Evolutionary conservation across 2,888 invertebrate species (phyloP), one percentile per base, ranked within the genome.

Genomic region (Lasioglossum calceatum): DNA sequence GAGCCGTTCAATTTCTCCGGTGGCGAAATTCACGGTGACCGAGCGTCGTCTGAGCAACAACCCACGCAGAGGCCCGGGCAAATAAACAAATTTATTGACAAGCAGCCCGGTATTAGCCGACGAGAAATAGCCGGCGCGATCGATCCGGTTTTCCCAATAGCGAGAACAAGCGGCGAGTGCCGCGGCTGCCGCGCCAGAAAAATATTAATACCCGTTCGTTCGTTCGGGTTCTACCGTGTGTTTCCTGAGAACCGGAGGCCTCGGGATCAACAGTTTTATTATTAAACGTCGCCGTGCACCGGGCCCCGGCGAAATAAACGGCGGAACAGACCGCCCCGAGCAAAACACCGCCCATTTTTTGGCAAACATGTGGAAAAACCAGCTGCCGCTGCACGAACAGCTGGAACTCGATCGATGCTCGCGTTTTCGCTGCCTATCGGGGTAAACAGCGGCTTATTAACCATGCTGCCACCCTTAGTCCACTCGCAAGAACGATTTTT

Each of bases 201-300:
- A 72, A 72, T 72, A 72, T 72, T 72, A 75, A 44, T 77, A 47
- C 36, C 44, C 7, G 44, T 67, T 67, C 12, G 12, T 44, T 44
- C 32, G 44, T 67, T 64, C 27, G 54, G 19, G 14, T n/a, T 78
- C 19, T 54, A 54, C 54, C 54, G 36, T n/a, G 50, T 36, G 64
- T 36, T 67, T 36, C 32, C 32, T 36, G 36, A 72, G 23, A 75
- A 36, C 19, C 54, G n/a, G 16, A 54, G 39, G 58, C 58, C 14
- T 76, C 39, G 16, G 58, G n/a, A 58, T 58, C 27, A n/a, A 58
- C 23, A 58, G 58, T 76, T 76, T 76, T 61, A 76, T 61, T 76
- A 76, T 76, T 76, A 76, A 76, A 76, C 58, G 27, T 47, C 39
- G 42, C 39, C 39, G 16, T n/a, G 58, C 58, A 42, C n/a, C 58